Evolutionary conservation across 2,888 invertebrate genomes (phyloP), one percentile per base, ranked within the genome.

Genomic region (Cataglyphis altisquamis): DNA sequence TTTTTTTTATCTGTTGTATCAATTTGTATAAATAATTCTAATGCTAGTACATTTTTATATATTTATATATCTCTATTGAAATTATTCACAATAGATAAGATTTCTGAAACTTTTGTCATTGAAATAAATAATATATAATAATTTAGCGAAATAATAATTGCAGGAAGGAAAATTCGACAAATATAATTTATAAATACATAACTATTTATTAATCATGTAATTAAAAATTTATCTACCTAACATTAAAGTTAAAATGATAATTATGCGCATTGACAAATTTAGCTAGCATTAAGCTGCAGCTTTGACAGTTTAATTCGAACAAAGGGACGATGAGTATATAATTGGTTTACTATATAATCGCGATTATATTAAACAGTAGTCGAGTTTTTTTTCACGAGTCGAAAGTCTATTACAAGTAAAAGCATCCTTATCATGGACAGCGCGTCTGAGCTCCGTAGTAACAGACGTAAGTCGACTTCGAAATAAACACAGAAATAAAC

Each of bases 401-500:
- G 18, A 63, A 62, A 29, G 32, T 15, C 25, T 45, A 21, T 18
- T 12, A 41, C 41, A 3, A 45, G 15, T 45, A 74, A 45, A 62
- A 66, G 52, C 57, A 29, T 57, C 32, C 36, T 55, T 29, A 10
- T 67, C n/a, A 12, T 55, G 25, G 41, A 68, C 55, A n/a, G 48
- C 18, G 48, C 18, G 67, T 77, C n/a, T 29, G 29, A 77, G n/a
- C 12, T 12, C 57, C 55, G 41, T 41, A n/a, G n/a, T 18, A 29
- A 60, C 12, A 18, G 29, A 84, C 52, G 70, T 85, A 82, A 41
- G 52, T 32, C 48, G 86, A 86, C 68, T 64, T 64, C 62, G 64
- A 75, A 75, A 45, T 84, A 86, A 86, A 75, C 74, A 75, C 78
- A 83, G 82, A 86, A 83, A 86, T 80, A 86, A 83, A 83, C 70